Evolutionary conservation across 2,888 invertebrate genomes (phyloP).

Genomic region (Stenoptilia bipunctidactyla): DNA sequence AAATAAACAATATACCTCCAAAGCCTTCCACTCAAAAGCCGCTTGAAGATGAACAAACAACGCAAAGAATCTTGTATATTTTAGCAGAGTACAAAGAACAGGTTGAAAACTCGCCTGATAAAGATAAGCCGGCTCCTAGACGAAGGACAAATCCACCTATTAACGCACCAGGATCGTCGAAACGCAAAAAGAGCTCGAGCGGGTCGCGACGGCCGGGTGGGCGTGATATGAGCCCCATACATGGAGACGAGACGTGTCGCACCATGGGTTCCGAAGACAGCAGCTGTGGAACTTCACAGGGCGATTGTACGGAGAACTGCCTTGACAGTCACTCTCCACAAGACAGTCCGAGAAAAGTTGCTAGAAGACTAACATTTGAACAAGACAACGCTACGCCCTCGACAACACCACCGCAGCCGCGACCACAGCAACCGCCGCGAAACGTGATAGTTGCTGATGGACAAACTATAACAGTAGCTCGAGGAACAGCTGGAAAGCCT

Average conservation of each 20-base stretch:
- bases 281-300: slow-evolving; percentile 76
- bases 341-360: slow-evolving; percentile 60
- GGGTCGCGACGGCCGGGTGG: slow-evolving; percentile 68
- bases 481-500: slow-evolving; percentile 73
- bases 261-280: slow-evolving; percentile 84
- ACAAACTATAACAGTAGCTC: slow-evolving; percentile 74
- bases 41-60: slow-evolving; percentile 85
- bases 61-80: slow-evolving; percentile 83
- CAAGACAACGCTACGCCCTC: slow-evolving; percentile 49
- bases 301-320: slow-evolving; percentile 59
- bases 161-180: slow-evolving; percentile 77
- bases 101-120: slow-evolving; percentile 83
- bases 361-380: slow-evolving; percentile 54
- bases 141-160: slow-evolving; percentile 81
- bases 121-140: slow-evolving; percentile 85
- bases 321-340: slow-evolving; percentile 71
- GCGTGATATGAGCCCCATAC: slow-evolving; percentile 71
- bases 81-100: slow-evolving; percentile 85
- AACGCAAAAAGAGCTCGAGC: slow-evolving; percentile 77
- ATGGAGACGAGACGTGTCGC: slow-evolving; percentile 76
- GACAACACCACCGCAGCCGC: slow-evolving; percentile 37
- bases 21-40: slow-evolving; percentile 77
- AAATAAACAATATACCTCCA: slow-evolving; percentile 74
- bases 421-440: slow-evolving; percentile 49
- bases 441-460: slow-evolving; percentile 75